Conservation (phyloP, 37 sponge, comb jelly and placozoan species). For the Aplysina aerophoba region DNA sequence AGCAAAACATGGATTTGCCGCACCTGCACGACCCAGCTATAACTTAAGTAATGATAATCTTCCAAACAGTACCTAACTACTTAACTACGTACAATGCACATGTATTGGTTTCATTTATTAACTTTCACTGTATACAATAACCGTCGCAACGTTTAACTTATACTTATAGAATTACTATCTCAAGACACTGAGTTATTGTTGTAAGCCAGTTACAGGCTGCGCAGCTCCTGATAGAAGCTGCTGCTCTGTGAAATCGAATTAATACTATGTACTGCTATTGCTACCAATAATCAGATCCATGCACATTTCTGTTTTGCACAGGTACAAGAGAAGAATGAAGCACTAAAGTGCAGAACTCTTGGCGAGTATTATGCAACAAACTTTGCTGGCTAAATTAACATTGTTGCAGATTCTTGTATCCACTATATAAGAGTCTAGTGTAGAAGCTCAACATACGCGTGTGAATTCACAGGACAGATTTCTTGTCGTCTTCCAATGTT, state of each 20-base stretch:
- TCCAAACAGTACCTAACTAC: neutral
- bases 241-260: neutral
- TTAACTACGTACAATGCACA: neutral
- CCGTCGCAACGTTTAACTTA: neutral
- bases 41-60: neutral
- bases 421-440: too few relatives aligned
- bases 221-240: neutral
- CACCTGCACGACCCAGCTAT: neutral
- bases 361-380: too few relatives aligned
- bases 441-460: too few relatives aligned
- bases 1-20: conserved; percentile 8
- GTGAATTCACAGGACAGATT: too few relatives aligned
- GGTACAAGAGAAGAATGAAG: too few relatives aligned
- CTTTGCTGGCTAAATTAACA: too few relatives aligned
- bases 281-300: too few relatives aligned
- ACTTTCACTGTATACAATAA: neutral
- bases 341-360: too few relatives aligned
- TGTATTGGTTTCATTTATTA: neutral
- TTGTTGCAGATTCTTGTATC: too few relatives aligned
- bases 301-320: too few relatives aligned
- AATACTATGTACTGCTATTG: neutral
- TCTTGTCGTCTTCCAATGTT: too few relatives aligned
- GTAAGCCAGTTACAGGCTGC: too few relatives aligned
- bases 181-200: neutral
- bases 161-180: neutral